Evolutionary conservation across 2,888 invertebrate genomes (phyloP), one percentile per base, ranked within the genome.

Genomic region (Hirudinaria manillensis): DNA sequence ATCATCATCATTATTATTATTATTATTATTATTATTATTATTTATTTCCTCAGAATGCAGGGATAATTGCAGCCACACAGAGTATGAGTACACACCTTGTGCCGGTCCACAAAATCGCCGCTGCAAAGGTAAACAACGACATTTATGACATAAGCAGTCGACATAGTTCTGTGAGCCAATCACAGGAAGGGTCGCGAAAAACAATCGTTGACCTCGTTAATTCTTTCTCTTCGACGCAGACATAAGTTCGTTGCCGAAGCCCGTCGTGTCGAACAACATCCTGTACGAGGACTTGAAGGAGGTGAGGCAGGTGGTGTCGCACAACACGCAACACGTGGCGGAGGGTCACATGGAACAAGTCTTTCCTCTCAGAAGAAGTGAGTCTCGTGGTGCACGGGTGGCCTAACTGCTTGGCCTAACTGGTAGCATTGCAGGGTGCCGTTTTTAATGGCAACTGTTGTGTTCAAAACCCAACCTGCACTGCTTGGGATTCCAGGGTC

Each of bases 81-180:
- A 78, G 21, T 79, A 75, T 51, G 79, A 79, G 67, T 79, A 61
- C 71, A 78, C 77, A 3, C 79, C 79, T 0, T 79, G 79, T 51
- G 55, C 70, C 16, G 78, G 79, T 7, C 61, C 53, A 19, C 77
- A 76, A 51, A 68, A 79, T 53, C 61, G 79, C 27, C 72, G 77
- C 36, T 79, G 79, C 70, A 75, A 75, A 76, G 77, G 79, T 79
- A 56, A 77, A 75, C 21, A 32, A 32, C 16, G 34, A 21, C 70
- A 70, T 75, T 75, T 34, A 38, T 27, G 32, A 16, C 45, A 16
- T 45, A 45, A 45, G n/a, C n/a, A 45, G 16, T 45, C 10, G 45
- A 45, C 45, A 3, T 45, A 16, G 13, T 16, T 45, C 36, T 36
- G 36, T 36, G 36, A 10, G 10, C 10, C 10, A 10, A 10, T 6